Percentiles rank a stretch among this genome's conserved stretches.
Conservation (phyloP, 2,113 vertebrate species). For the Tenebrosternarchus preto region DNA sequence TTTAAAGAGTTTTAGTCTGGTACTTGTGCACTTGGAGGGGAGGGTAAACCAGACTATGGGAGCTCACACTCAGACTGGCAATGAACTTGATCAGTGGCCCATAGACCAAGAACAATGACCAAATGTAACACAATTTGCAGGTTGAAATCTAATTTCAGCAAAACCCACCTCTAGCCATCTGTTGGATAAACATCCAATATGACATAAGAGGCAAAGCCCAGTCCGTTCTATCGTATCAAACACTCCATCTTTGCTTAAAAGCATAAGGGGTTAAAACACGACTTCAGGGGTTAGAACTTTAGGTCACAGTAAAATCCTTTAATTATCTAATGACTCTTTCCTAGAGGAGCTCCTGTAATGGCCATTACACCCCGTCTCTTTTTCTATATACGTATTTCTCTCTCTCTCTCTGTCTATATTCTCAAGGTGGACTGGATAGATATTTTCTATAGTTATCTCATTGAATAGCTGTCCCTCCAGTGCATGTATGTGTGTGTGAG, state of each 20-base stretch:
- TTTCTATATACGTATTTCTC: neutral
- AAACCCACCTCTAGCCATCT: conserved; percentile 22
- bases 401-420: too few species aligned
- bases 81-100: conserved; percentile 7
- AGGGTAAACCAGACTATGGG: conserved; percentile 3
- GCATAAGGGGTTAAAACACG: neutral
- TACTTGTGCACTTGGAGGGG: neutral
- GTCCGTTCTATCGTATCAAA: conserved; percentile 15
- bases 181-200: conserved; percentile 32
- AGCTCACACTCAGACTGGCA: neutral
- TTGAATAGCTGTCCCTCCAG: conserved; percentile 6
- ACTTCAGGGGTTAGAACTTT: neutral
- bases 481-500: conserved; percentile 4
- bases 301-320: neutral
- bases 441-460: neutral
- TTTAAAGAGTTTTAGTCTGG: too few species aligned
- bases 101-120: conserved; percentile 10
- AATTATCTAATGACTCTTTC: neutral
- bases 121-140: conserved; percentile 8
- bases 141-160: conserved; percentile 35
- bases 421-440: neutral
- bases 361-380: neutral
- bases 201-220: conserved; percentile 27
- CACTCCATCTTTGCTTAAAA: neutral
- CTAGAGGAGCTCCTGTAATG: neutral